Conservation (phyloP, 2,888 invertebrate species). For the Calameuta pallipes region DNA sequence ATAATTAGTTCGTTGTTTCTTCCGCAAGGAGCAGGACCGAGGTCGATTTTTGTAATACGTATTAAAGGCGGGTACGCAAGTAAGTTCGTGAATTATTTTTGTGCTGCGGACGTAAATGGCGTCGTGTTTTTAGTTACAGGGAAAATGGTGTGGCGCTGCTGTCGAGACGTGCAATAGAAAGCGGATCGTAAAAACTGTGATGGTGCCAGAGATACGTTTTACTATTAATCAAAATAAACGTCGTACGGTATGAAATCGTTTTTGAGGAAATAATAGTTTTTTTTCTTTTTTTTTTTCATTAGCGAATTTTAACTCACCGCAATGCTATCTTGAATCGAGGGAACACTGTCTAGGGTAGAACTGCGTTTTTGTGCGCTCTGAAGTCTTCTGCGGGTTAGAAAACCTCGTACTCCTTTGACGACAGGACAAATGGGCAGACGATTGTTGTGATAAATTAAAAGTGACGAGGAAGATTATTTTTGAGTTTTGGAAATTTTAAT, state of each 20-base stretch:
- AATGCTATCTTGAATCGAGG: constrained; percentile 45
- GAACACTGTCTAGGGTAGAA: constrained; percentile 42
- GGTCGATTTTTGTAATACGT: not conserved
- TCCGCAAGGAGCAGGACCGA: not conserved
- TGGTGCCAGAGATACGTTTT: not conserved
- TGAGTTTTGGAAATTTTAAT: not conserved
- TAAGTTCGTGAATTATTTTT: not conserved
- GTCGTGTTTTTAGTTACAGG: not conserved
- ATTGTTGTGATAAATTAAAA: not conserved
- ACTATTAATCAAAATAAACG: not conserved
- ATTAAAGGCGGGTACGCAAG: not conserved
- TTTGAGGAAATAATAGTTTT: not conserved
- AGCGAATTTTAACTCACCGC: constrained; percentile 35
- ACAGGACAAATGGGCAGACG: not conserved
- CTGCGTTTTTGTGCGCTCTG: constrained; percentile 38
- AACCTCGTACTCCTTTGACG: constrained; percentile 48
- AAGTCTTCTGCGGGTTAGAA: constrained; percentile 47
- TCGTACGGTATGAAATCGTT: not conserved
- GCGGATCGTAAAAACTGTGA: not conserved
- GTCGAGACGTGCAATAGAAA: not conserved
- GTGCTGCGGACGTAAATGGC: not conserved
- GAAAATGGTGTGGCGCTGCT: not conserved
- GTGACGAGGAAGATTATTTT: not conserved
- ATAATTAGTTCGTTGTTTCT: not conserved
- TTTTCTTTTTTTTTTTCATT: not conserved